Percentiles rank a stretch among this genome's conserved stretches.
phyloP scores from a whole-genome alignment of 2,888 invertebrate species.

The Mythimna vitellina region DNA sequence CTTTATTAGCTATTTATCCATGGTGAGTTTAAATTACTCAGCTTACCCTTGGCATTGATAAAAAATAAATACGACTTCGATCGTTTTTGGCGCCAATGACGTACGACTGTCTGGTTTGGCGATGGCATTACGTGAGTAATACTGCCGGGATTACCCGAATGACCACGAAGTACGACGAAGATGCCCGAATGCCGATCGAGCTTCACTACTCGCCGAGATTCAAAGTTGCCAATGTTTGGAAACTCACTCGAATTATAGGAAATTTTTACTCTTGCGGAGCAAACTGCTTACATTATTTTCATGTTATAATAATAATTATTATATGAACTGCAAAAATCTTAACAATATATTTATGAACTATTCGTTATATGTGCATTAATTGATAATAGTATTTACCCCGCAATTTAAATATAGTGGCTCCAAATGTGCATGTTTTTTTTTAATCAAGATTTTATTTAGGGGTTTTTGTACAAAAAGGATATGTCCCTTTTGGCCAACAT shows the following conservation, averaged over 20 bases:
- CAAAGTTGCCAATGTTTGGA: constrained; percentile 31
- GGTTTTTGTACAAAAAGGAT: too few species aligned
- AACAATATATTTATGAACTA: too few species aligned
- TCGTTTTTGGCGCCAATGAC: constrained; percentile 46
- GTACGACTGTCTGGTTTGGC: constrained; percentile 18
- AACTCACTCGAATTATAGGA: background rate
- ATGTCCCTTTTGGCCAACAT: too few species aligned
- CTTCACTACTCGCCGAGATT: constrained; percentile 10
- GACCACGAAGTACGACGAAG: constrained; percentile 24
- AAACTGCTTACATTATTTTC: too few species aligned
- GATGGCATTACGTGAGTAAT: background rate
- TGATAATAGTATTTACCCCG: background rate
- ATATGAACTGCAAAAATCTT: too few species aligned
- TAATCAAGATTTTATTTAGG: too few species aligned
- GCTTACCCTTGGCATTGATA: background rate
- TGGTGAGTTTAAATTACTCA: background rate
- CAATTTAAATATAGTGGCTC: background rate
- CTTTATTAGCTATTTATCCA: background rate
- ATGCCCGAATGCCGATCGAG: constrained; percentile 37
- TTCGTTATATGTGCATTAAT: background rate
- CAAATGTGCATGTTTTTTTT: too few species aligned
- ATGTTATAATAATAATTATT: too few species aligned
- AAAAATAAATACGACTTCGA: constrained; percentile 11
- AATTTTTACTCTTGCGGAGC: background rate
- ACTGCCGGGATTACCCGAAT: constrained; percentile 29